Evolutionary conservation across 1,140 invertebrate genomes (phyloP).

Genomic region (Calliphora vicina): DNA sequence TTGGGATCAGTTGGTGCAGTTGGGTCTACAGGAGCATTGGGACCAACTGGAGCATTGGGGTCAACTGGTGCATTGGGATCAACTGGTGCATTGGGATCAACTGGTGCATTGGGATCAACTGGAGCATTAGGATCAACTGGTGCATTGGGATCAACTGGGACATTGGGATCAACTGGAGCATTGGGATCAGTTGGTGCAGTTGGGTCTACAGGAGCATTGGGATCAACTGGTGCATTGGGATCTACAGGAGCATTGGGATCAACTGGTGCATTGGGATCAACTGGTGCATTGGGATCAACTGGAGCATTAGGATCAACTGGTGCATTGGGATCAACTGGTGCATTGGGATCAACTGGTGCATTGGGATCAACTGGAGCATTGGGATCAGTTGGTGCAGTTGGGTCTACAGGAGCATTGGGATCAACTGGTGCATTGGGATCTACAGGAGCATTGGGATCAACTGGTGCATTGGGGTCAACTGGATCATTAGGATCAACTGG

Average conservation of each 20-base stretch:
- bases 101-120: slow-evolving; percentile 38
- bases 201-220: slow-evolving; percentile 37
- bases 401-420: slow-evolving; percentile 35
- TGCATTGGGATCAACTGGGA: slow-evolving; percentile 26
- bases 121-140: slow-evolving; percentile 27
- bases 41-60: slow-evolving; percentile 37
- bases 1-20: slow-evolving; percentile 3
- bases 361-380: not conserved
- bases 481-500: slow-evolving; percentile 39
- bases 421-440: slow-evolving; percentile 38
- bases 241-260: slow-evolving; percentile 26
- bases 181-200: slow-evolving; percentile 31
- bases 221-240: slow-evolving; percentile 36
- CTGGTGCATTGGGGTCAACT: slow-evolving; percentile 25
- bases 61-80: slow-evolving; percentile 33
- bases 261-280: slow-evolving; percentile 32
- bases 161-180: slow-evolving; percentile 26
- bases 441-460: slow-evolving; percentile 29
- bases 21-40: slow-evolving; percentile 21
- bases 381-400: slow-evolving; percentile 13
- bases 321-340: slow-evolving; percentile 23
- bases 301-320: slow-evolving; percentile 5
- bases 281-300: slow-evolving; percentile 36
- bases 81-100: slow-evolving; percentile 31
- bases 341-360: slow-evolving; percentile 2